Evolutionary conservation across 2,113 vertebrate genomes (phyloP).

Genomic region (Acrocephalus arundinaceus): DNA sequence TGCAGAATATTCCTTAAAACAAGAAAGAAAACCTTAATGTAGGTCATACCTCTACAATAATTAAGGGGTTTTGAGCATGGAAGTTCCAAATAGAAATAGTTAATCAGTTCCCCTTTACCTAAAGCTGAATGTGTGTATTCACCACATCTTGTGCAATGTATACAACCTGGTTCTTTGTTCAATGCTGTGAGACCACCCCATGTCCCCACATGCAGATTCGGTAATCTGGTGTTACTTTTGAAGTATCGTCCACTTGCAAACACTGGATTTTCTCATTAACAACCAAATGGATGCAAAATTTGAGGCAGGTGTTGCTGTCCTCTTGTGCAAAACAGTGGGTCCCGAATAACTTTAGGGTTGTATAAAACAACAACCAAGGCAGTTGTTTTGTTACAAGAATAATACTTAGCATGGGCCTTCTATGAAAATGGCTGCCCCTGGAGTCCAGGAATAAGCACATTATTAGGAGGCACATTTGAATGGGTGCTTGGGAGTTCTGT

Average conservation of each 20-base stretch:
- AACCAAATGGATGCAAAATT: background rate
- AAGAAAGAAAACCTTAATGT: background rate
- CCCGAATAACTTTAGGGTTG: background rate
- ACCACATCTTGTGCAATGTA: rapidly evolving
- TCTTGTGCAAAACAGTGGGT: background rate
- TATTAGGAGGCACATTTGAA: background rate
- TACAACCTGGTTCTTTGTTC: background rate
- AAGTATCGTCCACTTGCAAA: background rate
- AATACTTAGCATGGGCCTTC: background rate
- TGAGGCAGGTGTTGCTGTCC: background rate
- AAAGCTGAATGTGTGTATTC: background rate
- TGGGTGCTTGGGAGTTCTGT: background rate
- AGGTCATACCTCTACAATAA: background rate
- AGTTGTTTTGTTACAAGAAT: background rate
- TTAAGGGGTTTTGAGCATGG: background rate
- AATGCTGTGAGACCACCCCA: background rate
- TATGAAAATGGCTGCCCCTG: background rate
- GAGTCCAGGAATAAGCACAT: background rate
- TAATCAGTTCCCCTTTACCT: background rate
- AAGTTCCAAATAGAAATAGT: background rate
- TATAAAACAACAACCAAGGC: background rate
- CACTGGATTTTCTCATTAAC: background rate
- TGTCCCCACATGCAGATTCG: background rate
- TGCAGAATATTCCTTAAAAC: background rate
- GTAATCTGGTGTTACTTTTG: background rate